phyloP scores from a whole-genome alignment of 1,140 invertebrate genomes.

The Drosophila sucinea region DNA sequence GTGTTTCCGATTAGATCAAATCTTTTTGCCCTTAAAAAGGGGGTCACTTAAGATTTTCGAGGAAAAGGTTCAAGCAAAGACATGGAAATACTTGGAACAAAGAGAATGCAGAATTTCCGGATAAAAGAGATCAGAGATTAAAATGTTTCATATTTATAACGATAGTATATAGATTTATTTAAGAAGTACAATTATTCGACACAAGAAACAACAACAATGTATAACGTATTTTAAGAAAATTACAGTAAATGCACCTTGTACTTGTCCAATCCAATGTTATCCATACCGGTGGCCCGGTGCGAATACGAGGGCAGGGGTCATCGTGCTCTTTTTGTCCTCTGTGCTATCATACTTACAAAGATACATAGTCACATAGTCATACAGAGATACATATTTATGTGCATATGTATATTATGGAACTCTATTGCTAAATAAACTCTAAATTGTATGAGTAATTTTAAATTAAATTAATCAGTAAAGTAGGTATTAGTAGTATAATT shows the following conservation, averaged over 20 bases:
- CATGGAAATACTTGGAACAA: too few species aligned
- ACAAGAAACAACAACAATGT: constrained; percentile 21
- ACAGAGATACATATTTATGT: constrained; percentile 10
- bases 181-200: constrained; percentile 16
- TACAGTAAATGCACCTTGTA: constrained; percentile 19
- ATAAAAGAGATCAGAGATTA: too few species aligned
- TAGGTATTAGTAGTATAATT: constrained; percentile 28
- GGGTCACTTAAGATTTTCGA: not conserved
- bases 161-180: constrained; percentile 2
- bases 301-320: constrained; percentile 1
- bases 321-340: constrained; percentile 7
- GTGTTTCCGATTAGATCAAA: not conserved
- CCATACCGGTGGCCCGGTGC: not conserved
- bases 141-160: not conserved
- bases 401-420: constrained; percentile 9
- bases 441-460: constrained; percentile 39
- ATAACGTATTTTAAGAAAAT: constrained; percentile 14
- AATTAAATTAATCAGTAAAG: constrained; percentile 40
- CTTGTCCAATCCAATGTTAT: constrained; percentile 7
- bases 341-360: constrained; percentile 17
- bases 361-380: not conserved
- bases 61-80: too few species aligned
- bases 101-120: too few species aligned
- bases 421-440: constrained; percentile 41
- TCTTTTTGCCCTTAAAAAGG: not conserved